Evolutionary conservation across 2,888 invertebrate species (phyloP).

Genomic region (Boloria selene): DNA sequence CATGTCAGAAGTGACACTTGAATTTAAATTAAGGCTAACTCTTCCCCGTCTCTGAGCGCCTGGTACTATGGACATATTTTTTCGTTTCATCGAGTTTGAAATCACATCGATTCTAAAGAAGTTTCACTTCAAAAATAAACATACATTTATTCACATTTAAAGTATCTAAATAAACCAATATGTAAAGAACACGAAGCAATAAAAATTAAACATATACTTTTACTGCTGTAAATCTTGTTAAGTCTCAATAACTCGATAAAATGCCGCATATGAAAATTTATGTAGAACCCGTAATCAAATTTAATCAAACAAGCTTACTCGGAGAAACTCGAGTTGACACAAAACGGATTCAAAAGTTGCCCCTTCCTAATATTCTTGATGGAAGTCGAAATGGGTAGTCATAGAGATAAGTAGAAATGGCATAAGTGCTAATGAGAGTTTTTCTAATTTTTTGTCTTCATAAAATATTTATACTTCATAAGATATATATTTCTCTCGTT

Average conservation of each 20-base stretch:
- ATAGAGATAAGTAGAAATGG: conserved; percentile 5
- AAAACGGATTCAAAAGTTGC: conserved; percentile 46
- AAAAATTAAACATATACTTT: conserved; percentile 11
- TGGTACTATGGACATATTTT: too few species aligned
- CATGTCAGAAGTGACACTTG: too few species aligned
- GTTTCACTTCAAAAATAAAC: too few species aligned
- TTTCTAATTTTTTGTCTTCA: too few species aligned
- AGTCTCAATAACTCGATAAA: conserved; percentile 30
- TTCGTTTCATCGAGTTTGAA: too few species aligned
- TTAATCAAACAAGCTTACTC: conserved; percentile 40
- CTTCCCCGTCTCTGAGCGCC: too few species aligned
- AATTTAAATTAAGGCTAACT: too few species aligned
- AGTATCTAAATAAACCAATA: not conserved
- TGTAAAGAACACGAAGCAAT: not conserved
- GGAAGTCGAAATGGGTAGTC: conserved; percentile 17
- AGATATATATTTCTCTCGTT: too few species aligned
- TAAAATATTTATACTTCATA: too few species aligned
- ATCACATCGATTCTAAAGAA: too few species aligned
- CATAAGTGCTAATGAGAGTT: not conserved
- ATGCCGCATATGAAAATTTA: conserved; percentile 37
- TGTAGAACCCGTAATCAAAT: conserved; percentile 39
- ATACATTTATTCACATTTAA: too few species aligned
- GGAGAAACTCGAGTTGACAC: conserved; percentile 43
- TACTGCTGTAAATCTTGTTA: conserved; percentile 8
- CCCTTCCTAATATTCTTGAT: conserved; percentile 44